Base-by-base conservation (phyloP, 2,113 vertebrate species). In the Scomber scombrus region DNA sequence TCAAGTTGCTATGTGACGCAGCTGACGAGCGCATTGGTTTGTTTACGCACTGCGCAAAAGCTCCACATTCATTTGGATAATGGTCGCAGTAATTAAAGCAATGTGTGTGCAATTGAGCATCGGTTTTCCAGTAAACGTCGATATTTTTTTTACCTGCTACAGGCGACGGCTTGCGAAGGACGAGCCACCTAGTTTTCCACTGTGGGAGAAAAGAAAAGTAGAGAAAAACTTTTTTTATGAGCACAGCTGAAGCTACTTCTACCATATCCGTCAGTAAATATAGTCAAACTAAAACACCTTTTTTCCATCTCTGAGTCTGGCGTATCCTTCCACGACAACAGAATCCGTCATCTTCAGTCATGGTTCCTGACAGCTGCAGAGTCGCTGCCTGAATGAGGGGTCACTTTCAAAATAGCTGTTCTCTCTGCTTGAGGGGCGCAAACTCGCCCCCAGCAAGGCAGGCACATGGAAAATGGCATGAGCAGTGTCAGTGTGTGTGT, bases 341-440 rank as follows among this genome's bases (percentile, higher is more conserved):
- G 97, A 96, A 95, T 98, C 97, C 95, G 97, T 98, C 97, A 99
- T 99, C 96, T 98, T 98, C 96, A 94, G 95, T 96, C 97, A 98
- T 98, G 96, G 94, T 97, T 96, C 95, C 96, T 92, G 94, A 96
- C 96, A 96, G 96, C 97, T 97, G 96, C 95, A 84, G 88, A 87
- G 92, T 93, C 90, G 92, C 91, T 89, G 91, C 83, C 91, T 90
- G 86, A 93, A 86, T 91, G 94, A 93, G 89, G 95, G 96, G 95
- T 97, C 96, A 96, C 96, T 96, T 97, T 96, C 96, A 97, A 96
- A 97, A 97, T 96, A 97, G 95, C 96, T 95, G 86, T 75, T 55
- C 34, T 79, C 68, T 79, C 86, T 80, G 92, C 92, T 87, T 70
- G 66, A 6, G 88, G 75, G 72, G 76, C 81, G 85, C 62, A 76